phyloP scores from a whole-genome alignment of 1,140 invertebrate genomes.

The Planococcus citri region DNA sequence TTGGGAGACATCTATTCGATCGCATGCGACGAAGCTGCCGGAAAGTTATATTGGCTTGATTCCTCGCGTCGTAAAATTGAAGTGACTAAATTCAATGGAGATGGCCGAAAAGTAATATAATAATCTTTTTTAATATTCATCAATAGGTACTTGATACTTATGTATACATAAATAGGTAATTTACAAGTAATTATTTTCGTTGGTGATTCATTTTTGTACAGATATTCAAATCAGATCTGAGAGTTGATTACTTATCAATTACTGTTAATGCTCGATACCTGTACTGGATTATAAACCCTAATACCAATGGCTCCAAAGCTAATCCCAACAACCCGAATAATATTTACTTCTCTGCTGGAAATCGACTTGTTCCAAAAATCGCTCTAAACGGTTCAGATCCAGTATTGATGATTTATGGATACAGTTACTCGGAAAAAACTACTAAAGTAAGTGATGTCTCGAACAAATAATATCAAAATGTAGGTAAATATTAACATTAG shows the following conservation, averaged over 20 bases:
- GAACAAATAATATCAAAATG: no score
- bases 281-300: not conserved
- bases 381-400: not conserved
- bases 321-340: not conserved
- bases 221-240: not conserved
- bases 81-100: not conserved
- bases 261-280: not conserved
- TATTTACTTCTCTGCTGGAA: not conserved
- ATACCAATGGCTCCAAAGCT: no score
- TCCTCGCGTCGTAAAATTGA: not conserved
- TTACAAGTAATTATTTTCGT: not conserved
- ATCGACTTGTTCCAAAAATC: not conserved
- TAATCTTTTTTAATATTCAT: no score
- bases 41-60: not conserved
- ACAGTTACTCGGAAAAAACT: not conserved
- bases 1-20: not conserved
- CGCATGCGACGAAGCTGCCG: not conserved
- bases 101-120: not conserved
- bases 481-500: no score
- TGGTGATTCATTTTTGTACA: not conserved
- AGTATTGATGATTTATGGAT: not conserved
- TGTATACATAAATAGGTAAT: no score
- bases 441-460: not conserved
- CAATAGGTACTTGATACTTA: no score
- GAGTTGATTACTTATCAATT: not conserved